These are phyloP conservation scores for Rhagonycha fulva DNA, from an alignment of 2,888 invertebrate species.

Conservation along the genomic window DNA sequence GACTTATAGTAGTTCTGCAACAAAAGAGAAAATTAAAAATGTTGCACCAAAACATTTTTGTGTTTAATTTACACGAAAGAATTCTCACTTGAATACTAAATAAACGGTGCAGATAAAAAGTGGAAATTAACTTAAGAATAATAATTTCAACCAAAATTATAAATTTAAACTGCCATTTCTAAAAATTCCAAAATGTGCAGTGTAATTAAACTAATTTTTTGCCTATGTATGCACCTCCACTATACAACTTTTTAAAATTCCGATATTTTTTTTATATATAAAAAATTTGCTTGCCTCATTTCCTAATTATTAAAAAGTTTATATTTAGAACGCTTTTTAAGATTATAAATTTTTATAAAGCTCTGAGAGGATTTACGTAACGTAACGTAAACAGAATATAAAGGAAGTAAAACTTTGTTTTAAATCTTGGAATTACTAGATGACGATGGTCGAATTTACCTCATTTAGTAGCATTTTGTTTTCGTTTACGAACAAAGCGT, in stretches of 20 bases:
- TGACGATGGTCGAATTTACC: not conserved
- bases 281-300: not conserved
- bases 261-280: not conserved
- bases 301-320: not conserved
- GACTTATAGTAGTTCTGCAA: not conserved
- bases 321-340: not conserved
- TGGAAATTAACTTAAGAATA: no score
- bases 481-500: conserved; percentile 8
- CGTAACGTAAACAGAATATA: not conserved
- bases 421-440: not conserved
- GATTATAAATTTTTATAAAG: not conserved
- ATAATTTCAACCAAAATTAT: no score
- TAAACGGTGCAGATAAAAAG: not conserved
- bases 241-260: no score
- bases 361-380: not conserved
- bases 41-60: not conserved
- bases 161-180: no score
- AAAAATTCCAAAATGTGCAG: no score
- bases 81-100: not conserved
- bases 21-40: not conserved
- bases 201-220: no score
- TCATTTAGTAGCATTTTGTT: conserved; percentile 7
- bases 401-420: not conserved
- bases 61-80: not conserved
- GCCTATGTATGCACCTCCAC: no score